A percentile compares a stretch with the other conserved stretches of the same genome.
Conservation (phyloP, 92 coral and sea anemone genomes). For the Galaxea fascicularis region DNA sequence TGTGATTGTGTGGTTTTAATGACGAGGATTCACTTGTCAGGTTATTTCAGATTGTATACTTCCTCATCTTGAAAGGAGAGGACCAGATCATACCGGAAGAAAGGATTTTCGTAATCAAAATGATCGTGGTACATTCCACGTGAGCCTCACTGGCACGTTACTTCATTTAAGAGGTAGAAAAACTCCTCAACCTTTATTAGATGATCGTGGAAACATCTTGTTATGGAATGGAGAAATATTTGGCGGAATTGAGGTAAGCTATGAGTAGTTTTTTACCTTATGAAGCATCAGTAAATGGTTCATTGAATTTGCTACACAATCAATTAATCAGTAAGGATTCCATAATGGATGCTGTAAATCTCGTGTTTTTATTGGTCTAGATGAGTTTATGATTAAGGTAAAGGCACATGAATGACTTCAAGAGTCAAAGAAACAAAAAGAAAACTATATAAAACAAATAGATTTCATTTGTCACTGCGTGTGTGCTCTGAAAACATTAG, state of each 20-base stretch:
- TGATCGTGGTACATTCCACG: conserved; percentile 9
- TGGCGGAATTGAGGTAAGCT: conserved; percentile 82
- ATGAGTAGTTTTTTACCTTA: no score
- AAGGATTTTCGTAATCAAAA: conserved; percentile 17
- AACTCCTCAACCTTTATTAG: conserved; percentile 83
- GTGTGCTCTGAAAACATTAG: no score
- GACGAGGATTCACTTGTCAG: conserved; percentile 15
- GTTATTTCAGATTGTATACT: conserved; percentile 47
- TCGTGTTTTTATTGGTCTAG: no score
- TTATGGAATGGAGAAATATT: conserved; percentile 99
- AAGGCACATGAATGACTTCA: no score
- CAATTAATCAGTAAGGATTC: no score
- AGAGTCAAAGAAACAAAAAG: no score
- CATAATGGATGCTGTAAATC: no score
- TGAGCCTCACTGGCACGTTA: conserved; percentile 72
- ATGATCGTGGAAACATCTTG: conserved; percentile 78
- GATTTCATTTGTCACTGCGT: no score
- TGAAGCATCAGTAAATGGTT: no score
- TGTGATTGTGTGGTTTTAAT: neutral
- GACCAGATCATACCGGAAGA: conserved; percentile 75
- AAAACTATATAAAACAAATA: no score
- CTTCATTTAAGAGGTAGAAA: conserved; percentile 91
- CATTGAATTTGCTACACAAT: no score
- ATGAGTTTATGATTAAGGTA: no score
- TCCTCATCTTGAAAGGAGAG: conserved; percentile 81